Conservation (phyloP, 2,888 invertebrate genomes). For the Parnassius mnemosyne region DNA sequence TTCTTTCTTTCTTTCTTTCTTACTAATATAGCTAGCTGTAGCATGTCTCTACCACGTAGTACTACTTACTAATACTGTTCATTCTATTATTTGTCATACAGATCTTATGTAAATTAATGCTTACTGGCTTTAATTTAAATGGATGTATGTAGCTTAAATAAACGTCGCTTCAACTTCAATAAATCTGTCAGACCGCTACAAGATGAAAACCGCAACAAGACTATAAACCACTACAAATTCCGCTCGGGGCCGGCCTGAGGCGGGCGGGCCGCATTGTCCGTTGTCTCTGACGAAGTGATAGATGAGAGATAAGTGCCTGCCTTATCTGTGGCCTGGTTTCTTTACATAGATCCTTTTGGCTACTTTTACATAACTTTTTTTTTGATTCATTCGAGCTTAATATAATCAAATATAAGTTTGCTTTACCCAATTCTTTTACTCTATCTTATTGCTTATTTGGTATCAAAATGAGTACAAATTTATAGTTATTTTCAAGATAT, state of each 20-base stretch:
- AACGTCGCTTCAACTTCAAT: too few species aligned
- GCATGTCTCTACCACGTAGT: too few species aligned
- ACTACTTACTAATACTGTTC: too few species aligned
- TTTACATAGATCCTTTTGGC: neutral
- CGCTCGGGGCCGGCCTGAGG: neutral
- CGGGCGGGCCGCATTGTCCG: neutral
- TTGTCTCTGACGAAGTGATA: conserved; percentile 12
- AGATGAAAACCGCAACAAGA: neutral
- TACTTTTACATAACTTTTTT: neutral
- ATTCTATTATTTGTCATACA: too few species aligned
- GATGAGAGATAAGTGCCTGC: conserved; percentile 6
- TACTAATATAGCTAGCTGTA: too few species aligned
- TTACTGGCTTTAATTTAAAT: too few species aligned
- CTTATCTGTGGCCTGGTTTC: neutral
- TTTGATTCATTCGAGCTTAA: neutral
- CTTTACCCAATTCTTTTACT: neutral
- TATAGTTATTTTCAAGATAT: neutral
- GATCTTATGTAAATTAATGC: too few species aligned
- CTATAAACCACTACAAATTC: neutral
- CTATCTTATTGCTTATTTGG: neutral
- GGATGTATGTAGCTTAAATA: too few species aligned
- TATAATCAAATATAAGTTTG: neutral
- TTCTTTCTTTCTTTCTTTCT: too few species aligned
- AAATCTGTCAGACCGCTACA: too few species aligned
- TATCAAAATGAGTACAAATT: neutral